Base-by-base conservation (phyloP, 1,140 invertebrate species). In the Adelges cooleyi region DNA sequence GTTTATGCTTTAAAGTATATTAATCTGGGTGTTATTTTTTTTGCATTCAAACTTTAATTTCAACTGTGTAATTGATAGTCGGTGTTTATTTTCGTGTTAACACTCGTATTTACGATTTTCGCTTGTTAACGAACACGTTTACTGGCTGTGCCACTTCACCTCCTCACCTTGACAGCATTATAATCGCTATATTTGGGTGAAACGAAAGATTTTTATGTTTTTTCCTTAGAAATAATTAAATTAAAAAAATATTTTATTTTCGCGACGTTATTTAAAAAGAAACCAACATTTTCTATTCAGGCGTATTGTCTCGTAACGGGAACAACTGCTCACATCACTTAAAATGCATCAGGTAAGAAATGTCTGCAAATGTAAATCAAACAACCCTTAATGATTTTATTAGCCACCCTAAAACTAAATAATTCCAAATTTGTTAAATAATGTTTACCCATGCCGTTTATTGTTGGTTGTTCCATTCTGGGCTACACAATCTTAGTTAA, bases 281-380 rank as follows among this genome's bases (percentile, higher is more conserved):
- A 33, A 6, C 29, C 11, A 33, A 33, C 11, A 33, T 33, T 33
- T 33, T 11, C 5, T 6, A 33, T 33, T 33, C 5, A 33, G 5
- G 29, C n/a, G 11, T 4, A 36, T n/a, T 2, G 20, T 33, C 29
- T 10, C 13, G 52, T 11, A 23, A 17, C 25, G 4, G 6, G 27
- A 48, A 48, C n/a, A 15, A 62, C 27, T 40, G 20, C 20, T 48
- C n/a, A 29, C 27, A 5, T 17, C 6, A 62, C 23, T 20, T 8
- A 62, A 33, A 62, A 62, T 62, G 56, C 56, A 62, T 33, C 56
- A 62, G 56, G 56, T 62, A 62, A 62, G 56, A 59, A 59, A 13
- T 42, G 5, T 33, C 29, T 11, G 5, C 29, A 33, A 33, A 33
- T 33, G 29, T 33, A 5, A n/a, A n/a, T n/a, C n/a, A n/a, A n/a